phyloP scores from a whole-genome alignment of 2,797 vertebrate species.

The Mustela erminea region DNA sequence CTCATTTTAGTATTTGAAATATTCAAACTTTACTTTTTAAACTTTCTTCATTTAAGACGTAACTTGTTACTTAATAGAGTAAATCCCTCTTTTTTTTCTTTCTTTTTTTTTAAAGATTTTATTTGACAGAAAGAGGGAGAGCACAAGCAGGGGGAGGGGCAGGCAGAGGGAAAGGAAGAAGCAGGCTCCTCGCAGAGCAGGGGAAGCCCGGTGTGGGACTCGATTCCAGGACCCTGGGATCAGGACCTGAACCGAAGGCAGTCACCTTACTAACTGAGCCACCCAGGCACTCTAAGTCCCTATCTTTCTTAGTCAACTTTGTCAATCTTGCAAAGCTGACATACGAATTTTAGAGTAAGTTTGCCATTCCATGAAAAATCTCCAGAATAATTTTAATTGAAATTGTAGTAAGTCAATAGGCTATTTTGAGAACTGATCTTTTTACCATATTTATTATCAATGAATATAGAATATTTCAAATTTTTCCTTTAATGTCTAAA shows the following conservation, averaged over 20 bases:
- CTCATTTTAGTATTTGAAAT: background rate
- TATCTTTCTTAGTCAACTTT: background rate
- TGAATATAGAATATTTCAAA: background rate
- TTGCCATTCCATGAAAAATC: background rate
- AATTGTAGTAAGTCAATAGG: background rate
- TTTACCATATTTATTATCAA: background rate
- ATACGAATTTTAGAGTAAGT: background rate
- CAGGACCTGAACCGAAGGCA: no score
- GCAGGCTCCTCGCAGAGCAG: no score
- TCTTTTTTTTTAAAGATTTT: background rate
- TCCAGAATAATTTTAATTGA: background rate
- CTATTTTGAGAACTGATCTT: background rate
- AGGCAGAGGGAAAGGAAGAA: no score
- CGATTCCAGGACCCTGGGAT: no score
- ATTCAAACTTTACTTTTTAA: background rate
- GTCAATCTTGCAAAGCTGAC: background rate
- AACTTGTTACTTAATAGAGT: background rate
- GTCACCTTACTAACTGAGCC: no score
- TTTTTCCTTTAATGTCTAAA: background rate
- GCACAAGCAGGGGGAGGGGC: no score
- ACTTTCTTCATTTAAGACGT: background rate
- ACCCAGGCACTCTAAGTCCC: background rate
- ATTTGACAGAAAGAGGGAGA: no score
- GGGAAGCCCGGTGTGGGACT: no score
- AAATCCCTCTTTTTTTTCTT: background rate